These are phyloP conservation scores for Pelodytes ibericus DNA, from an alignment of 2,797 vertebrate genomes.

Conservation along the genomic window DNA sequence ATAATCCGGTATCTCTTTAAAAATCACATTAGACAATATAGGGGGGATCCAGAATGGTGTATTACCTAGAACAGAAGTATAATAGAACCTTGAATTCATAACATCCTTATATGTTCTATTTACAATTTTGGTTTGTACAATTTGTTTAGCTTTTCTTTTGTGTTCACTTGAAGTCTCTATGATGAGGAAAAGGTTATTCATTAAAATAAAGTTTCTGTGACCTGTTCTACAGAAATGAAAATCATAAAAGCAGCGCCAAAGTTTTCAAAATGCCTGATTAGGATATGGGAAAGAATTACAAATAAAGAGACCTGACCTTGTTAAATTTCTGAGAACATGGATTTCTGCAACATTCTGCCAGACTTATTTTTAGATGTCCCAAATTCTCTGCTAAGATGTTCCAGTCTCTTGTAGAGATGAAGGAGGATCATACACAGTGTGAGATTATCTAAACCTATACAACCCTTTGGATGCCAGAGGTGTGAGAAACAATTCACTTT, in stretches of 20 bases:
- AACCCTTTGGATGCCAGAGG: neutral
- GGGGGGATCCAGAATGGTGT: no score
- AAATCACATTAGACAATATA: no score
- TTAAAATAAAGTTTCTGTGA: neutral
- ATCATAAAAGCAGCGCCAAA: neutral
- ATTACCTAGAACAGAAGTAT: no score
- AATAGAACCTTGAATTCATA: no score
- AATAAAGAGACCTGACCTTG: constrained; percentile 18
- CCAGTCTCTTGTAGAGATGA: neutral
- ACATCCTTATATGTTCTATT: neutral
- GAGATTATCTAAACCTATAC: neutral
- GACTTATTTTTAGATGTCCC: constrained; percentile 25
- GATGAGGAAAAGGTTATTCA: neutral
- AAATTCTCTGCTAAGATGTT: neutral
- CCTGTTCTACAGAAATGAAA: neutral
- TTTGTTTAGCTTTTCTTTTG: neutral
- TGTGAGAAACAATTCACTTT: neutral
- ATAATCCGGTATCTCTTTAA: no score
- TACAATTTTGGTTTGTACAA: neutral
- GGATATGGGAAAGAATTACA: neutral
- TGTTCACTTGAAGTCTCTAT: neutral
- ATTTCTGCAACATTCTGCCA: constrained; percentile 6
- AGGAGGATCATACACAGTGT: neutral
- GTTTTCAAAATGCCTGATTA: neutral
- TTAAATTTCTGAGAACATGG: constrained; percentile 4